Evolutionary conservation across 2,113 vertebrate species (phyloP), one percentile per base, ranked within the genome.

Genomic region (Monarcha castaneiventris): DNA sequence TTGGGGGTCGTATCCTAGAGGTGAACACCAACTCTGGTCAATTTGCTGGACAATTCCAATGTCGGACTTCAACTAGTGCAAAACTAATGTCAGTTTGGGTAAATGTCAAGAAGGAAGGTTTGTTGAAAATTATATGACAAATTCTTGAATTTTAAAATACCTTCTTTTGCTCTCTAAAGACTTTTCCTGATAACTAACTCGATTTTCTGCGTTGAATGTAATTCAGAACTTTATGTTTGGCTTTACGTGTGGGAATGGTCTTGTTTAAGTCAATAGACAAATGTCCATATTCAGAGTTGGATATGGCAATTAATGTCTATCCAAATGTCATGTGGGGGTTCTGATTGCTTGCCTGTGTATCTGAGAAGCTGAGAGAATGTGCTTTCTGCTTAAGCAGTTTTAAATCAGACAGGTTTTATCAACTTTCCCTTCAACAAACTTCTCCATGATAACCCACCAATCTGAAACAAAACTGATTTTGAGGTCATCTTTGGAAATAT

Each of bases 1-100:
- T 72, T 72, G 97, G 97, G 59, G 98, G 98, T 21, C 97, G 97
- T 7, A 97, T 98, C 87, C 97, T 99, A 44, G 98, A 99, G 97
- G 98, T 99, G 95, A 98, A 97, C 95, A 97, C 98, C 11, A 95
- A 64, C 67, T 97, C 97, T 27, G 97, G 78, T 71, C 96, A 79
- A 74, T 98, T 98, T 89, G 96, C 96, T 35, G 98, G 98, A 89
- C 97, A 81, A 15, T 98, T 98, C 88, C 96, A 82, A 51, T 98
- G 98, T 48, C 97, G 97, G 95, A 98, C 98, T 23, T 90, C 96
- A 82, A 63, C 96, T 64, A 96, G 80, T 90, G 91, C 95, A 83
- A 98, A 97, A 84, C 88, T 66, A 21, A 91, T 98, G 88, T 98
- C 97, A 22, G 98, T 98, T 82, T 98, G 98, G 98, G 97, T 98